These are phyloP conservation scores for Myrmophylax atrothorax DNA, from an alignment of 2,113 vertebrate genomes.

Conservation along the genomic window DNA sequence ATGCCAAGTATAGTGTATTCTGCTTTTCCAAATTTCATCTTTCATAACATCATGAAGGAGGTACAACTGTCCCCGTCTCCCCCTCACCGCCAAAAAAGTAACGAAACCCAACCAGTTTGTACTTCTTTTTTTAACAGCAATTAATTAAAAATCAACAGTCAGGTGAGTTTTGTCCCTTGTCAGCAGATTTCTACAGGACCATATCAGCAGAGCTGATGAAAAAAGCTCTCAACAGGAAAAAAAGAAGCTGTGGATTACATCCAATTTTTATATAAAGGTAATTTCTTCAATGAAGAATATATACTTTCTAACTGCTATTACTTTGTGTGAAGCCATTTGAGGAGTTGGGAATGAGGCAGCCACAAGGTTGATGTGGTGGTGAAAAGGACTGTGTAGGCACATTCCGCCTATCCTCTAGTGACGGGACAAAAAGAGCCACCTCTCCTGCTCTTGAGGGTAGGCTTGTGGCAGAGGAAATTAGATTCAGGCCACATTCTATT, in stretches of 20 bases:
- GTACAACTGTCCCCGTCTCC: not conserved
- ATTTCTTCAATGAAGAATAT: not conserved
- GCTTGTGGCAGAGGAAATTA: not conserved
- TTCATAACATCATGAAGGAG: not conserved
- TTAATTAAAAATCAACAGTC: not conserved
- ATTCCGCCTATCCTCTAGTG: not conserved
- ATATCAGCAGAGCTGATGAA: not conserved
- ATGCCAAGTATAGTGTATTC: not conserved
- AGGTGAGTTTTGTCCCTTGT: not conserved
- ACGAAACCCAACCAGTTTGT: not conserved
- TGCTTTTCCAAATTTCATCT: not conserved
- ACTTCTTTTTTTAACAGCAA: not conserved
- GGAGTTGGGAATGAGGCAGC: not conserved
- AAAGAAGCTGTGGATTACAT: not conserved
- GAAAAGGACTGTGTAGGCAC: not conserved
- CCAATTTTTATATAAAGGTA: not conserved
- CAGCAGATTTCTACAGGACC: not conserved
- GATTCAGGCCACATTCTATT: not conserved
- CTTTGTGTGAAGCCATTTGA: not conserved
- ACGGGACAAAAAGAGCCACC: not conserved
- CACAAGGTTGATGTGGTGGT: not conserved
- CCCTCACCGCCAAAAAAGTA: not conserved
- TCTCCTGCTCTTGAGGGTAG: not conserved
- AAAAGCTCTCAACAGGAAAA: not conserved
- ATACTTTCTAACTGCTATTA: not conserved